A percentile compares a stretch with the other conserved stretches of the same genome.
These are phyloP conservation scores for Rhyacichthys aspro DNA, from an alignment of 2,797 vertebrate genomes.

Conservation along the genomic window DNA sequence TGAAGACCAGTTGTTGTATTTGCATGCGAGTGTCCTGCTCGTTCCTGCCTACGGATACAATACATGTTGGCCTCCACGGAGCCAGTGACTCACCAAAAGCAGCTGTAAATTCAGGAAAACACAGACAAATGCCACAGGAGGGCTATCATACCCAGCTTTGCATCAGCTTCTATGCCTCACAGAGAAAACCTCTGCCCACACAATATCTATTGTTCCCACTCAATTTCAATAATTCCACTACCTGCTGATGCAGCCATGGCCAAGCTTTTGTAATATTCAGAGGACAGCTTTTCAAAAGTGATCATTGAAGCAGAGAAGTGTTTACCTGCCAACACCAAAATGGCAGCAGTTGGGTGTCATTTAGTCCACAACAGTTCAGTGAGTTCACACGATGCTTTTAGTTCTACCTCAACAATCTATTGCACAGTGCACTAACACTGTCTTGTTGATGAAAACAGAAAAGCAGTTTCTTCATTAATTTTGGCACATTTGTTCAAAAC, in stretches of 20 bases:
- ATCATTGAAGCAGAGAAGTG: neutral
- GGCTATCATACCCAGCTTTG: constrained; percentile 35
- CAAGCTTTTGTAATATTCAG: neutral
- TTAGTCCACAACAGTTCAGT: neutral
- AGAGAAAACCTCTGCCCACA: constrained; percentile 33
- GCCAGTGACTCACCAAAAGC: constrained; percentile 67
- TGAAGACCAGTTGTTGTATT: constrained; percentile 3
- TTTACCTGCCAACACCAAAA: neutral
- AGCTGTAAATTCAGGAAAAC: constrained; percentile 53
- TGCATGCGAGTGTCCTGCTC: constrained; percentile 12
- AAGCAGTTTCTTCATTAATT: constrained; percentile 64
- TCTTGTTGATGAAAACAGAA: constrained; percentile 24
- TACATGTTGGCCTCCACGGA: constrained; percentile 58
- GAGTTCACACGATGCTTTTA: neutral
- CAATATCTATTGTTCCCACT: constrained; percentile 19
- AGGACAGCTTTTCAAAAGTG: constrained; percentile 1
- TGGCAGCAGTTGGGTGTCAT: neutral
- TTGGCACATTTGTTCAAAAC: constrained; percentile 71
- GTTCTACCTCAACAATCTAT: neutral
- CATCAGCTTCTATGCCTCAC: constrained; percentile 27
- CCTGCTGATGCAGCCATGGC: constrained; percentile 20
- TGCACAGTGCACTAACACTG: constrained; percentile 1
- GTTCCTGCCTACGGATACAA: constrained; percentile 56
- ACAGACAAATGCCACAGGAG: constrained; percentile 53
- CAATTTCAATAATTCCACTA: constrained; percentile 11